Percentiles rank a stretch among this genome's conserved stretches.
Evolutionary conservation across 2,797 vertebrate genomes (phyloP).

Genomic region (Cossypha polioptera): DNA sequence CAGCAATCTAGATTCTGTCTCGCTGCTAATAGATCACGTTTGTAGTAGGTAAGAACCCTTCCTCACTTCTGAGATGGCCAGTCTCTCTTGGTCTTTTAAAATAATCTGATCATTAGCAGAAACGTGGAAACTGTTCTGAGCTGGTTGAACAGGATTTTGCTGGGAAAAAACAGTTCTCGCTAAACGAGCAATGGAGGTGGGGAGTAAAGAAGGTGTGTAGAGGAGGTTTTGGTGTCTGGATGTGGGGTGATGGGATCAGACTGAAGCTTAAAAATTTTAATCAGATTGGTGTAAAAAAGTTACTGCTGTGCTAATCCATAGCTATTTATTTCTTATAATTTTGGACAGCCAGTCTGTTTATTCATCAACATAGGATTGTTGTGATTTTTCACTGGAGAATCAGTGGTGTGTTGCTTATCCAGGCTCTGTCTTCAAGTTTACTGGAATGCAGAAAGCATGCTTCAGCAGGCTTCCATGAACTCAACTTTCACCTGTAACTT

Average conservation of each 20-base stretch:
- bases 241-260: not conserved
- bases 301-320: not conserved
- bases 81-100: not conserved
- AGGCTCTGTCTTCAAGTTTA: not conserved
- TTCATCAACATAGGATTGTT: not conserved
- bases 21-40: constrained; percentile 95
- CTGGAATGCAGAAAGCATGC: not conserved
- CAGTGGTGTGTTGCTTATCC: not conserved
- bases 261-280: not conserved
- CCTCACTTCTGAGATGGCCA: not conserved
- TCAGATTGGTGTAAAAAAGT: not conserved
- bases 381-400: not conserved
- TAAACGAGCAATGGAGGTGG: not conserved
- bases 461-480: not conserved
- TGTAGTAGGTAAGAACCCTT: constrained; percentile 90
- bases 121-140: rapidly evolving
- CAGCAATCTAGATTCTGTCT: constrained; percentile 92
- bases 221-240: not conserved
- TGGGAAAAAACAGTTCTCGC: not conserved
- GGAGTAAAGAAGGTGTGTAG: not conserved
- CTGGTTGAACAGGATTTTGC: not conserved
- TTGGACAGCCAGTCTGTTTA: not conserved
- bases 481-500: not conserved
- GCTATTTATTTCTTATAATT: not conserved
- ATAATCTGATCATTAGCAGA: not conserved